Base-by-base conservation (phyloP, 2,113 vertebrate genomes). In the Atrichornis clamosus region DNA sequence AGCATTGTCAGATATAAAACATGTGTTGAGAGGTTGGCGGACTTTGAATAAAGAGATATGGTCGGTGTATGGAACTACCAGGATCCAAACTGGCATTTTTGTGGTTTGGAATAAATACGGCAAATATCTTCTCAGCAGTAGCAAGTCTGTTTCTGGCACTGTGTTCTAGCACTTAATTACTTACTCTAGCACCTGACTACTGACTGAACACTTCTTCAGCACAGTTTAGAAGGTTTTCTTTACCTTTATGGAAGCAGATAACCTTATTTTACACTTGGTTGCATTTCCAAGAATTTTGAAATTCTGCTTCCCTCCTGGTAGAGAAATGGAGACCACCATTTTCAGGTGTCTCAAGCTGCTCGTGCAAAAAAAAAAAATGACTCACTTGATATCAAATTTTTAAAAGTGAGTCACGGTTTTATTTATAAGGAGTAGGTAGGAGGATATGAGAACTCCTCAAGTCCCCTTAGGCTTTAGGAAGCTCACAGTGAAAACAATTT, bases 391-490 rank as follows among this genome's bases (percentile, higher is more conserved):
- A 73, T 30, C 63, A 90, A 96, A 42, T 92, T 96, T 97, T 94
- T 92, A 92, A 88, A 96, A 95, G 55, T 95, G 95, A 97, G 23
- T 96, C 96, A 94, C 63, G 55, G 13, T 59, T 96, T 97, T 96
- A 95, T 97, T 97, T 96, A 92, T 95, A 95, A 93, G 64, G 60
- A 89, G 86, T 81, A 91, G 64, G 95, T 96, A 64, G 95, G 91
- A 91, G 87, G 80, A 92, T 91, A 95, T 89, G 77, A 95, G 93
- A 95, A 80, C 33, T 95, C 93, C 81, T 94, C 39, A 87, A 87
- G 49, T 86, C 74, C 87, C 82, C 82, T 90, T 80, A 94, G 87
- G 77, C 49, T 92, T 95, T 78, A 56, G 93, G 95, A 96, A 93
- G 77, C 7, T 30, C 67, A 76, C 58, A 90, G 30, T n/a, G 33